These are phyloP conservation scores for Luidia sarsii DNA, from an alignment of 53 echinoderm and acorn worm species.

Conservation along the genomic window DNA sequence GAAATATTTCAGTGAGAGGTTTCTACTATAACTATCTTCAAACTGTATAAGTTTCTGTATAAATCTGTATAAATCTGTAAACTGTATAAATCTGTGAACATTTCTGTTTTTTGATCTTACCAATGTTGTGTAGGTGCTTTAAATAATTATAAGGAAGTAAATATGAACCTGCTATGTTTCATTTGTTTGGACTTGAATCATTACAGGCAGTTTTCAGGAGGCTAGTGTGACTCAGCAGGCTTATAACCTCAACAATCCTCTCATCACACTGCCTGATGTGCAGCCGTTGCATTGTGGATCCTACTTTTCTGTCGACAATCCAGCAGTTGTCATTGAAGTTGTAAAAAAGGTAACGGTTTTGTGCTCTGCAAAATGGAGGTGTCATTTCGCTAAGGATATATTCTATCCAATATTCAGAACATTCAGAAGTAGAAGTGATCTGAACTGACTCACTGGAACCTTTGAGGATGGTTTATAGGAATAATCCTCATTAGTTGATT, in stretches of 20 bases:
- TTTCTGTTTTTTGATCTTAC: no score
- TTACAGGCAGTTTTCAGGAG: constrained; percentile 86
- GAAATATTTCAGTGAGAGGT: no score
- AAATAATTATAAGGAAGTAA: no score
- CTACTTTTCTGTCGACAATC: constrained; percentile 65
- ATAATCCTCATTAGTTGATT: no score
- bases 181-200: no score
- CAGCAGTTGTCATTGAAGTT: constrained; percentile 85
- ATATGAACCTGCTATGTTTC: no score
- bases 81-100: no score
- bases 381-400: not conserved
- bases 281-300: constrained; percentile 7
- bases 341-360: constrained; percentile 71
- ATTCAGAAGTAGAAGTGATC: not conserved
- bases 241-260: constrained; percentile 84
- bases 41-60: no score
- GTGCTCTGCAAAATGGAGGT: not conserved
- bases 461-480: no score
- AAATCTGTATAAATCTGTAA: no score
- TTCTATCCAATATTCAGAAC: not conserved
- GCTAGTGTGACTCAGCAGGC: constrained; percentile 83
- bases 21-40: no score
- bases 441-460: not conserved
- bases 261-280: constrained; percentile 30
- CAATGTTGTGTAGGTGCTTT: no score